These are phyloP conservation scores for Microcaecilia unicolor DNA, from an alignment of 2,797 vertebrate genomes.

Conservation along the genomic window DNA sequence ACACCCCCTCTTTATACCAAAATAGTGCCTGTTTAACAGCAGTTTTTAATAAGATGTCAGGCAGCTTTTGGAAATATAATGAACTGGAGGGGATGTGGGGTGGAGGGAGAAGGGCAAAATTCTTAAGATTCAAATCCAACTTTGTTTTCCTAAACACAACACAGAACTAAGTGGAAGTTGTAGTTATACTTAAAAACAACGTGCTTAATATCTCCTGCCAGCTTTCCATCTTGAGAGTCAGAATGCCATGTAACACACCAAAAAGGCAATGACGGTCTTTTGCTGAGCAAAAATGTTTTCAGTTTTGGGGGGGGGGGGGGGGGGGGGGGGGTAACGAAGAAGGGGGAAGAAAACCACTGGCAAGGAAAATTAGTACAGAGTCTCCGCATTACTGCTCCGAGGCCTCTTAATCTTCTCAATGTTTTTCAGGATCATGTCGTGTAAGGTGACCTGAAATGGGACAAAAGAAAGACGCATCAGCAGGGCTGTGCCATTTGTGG, in stretches of 20 bases:
- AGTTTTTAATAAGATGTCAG: too few relatives aligned
- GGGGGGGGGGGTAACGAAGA: too few relatives aligned
- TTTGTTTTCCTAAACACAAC: constrained; percentile 59
- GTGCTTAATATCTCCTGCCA: constrained; percentile 60
- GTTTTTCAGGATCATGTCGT: constrained; percentile 99
- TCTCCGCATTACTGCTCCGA: constrained; percentile 92
- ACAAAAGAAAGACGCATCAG: too few relatives aligned
- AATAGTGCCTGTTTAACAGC: too few relatives aligned
- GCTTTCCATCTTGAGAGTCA: constrained; percentile 61
- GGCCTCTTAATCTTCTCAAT: constrained; percentile 99
- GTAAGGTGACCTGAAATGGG: constrained; percentile 81
- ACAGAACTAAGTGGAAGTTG: constrained; percentile 57
- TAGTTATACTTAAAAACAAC: constrained; percentile 58
- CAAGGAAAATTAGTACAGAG: constrained; percentile 71
- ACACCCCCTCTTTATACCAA: too few relatives aligned
- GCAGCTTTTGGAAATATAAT: too few relatives aligned
- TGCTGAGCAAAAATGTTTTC: constrained; percentile 61
- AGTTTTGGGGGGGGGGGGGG: constrained; percentile 30
- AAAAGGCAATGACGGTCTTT: constrained; percentile 63
- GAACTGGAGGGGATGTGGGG: background rate
- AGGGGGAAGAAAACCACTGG: constrained; percentile 17
- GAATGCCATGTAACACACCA: constrained; percentile 64
- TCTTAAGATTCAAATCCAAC: constrained; percentile 62
- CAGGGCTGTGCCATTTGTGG: too few relatives aligned
- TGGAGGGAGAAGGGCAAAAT: constrained; percentile 28